phyloP scores from a whole-genome alignment of 2,113 vertebrate species.

The Corydoras sp. region DNA sequence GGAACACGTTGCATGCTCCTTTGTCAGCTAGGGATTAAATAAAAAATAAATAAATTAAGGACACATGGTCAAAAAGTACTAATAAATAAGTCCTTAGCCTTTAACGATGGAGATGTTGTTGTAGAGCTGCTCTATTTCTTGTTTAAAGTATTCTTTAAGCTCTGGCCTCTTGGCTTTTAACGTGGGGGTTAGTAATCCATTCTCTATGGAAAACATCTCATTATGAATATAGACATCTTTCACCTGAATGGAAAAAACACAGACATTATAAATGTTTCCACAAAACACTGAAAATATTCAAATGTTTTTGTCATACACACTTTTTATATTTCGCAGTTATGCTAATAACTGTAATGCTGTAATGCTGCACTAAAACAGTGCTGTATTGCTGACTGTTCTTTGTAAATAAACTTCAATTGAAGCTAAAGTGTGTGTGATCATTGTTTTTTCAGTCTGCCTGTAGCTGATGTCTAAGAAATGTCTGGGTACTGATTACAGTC shows the following conservation, averaged over 20 bases:
- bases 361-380: background rate
- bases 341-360: too few relatives aligned
- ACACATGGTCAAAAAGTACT: slow-evolving; percentile 54
- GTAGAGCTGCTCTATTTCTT: slow-evolving; percentile 87
- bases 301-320: too few relatives aligned
- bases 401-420: too few relatives aligned
- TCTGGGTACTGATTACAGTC: background rate
- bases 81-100: slow-evolving; percentile 47
- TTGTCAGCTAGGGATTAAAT: slow-evolving; percentile 49
- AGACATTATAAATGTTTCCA: background rate
- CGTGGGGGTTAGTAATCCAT: slow-evolving; percentile 92
- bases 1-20: slow-evolving; percentile 28
- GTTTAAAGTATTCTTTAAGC: slow-evolving; percentile 91
- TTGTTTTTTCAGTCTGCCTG: too few relatives aligned
- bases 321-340: too few relatives aligned
- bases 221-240: slow-evolving; percentile 91
- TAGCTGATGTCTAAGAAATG: too few relatives aligned
- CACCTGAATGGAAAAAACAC: slow-evolving; percentile 64
- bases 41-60: slow-evolving; percentile 43
- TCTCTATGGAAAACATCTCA: slow-evolving; percentile 92
- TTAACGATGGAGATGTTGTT: slow-evolving; percentile 75
- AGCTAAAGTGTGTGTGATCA: too few relatives aligned
- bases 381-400: background rate
- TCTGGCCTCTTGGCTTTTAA: slow-evolving; percentile 92
- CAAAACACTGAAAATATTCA: too few relatives aligned